Evolutionary conservation across 2,888 invertebrate genomes (phyloP), one percentile per base, ranked within the genome.

Genomic region (Cosmorhoe ocellata): DNA sequence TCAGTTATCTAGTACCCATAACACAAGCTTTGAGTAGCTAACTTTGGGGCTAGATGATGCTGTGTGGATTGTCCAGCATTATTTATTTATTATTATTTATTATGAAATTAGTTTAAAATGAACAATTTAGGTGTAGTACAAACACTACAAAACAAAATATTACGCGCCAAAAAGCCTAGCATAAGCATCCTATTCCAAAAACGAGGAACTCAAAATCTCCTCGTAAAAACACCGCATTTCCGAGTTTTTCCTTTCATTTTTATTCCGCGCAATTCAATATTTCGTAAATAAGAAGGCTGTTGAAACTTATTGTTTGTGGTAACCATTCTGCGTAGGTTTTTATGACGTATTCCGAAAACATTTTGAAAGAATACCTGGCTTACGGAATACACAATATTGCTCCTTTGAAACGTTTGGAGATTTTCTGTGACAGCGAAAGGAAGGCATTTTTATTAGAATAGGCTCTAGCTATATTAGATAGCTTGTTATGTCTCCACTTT

Each of bases 251-350:
- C 52, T 18, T 38, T 39, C 40, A 44, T 41, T 53, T 46, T 45
- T 48, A 53, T 53, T 44, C 48, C 32, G 31, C 11, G 53, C 53
- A 53, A 53, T 53, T 53, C 54, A 50, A 54, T 54, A 54, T 54
- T 54, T 54, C 46, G 34, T 49, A 46, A 49, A 49, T 54, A 49
- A 46, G 50, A 33, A 42, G 39, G 46, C 50, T 42, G 45, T 54
- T 50, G 50, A 50, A 54, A 54, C 46, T 50, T 54, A 54, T 46
- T 54, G 49, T 46, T 54, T 49, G 53, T 37, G 53, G 53, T 37
- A 31, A 51, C 40, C 39, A 36, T 47, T 24, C 31, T 26, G 10
- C 24, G 37, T 26, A 34, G 51, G 36, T 38, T 48, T 52, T 39
- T 42, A 27, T 39, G 43, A 42, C 31, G 49, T 36, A 38, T 50